Percentiles rank a stretch among this genome's conserved stretches.
These are phyloP conservation scores for Podotricha telesiphe DNA, from an alignment of 2,888 invertebrate genomes.

Conservation along the genomic window DNA sequence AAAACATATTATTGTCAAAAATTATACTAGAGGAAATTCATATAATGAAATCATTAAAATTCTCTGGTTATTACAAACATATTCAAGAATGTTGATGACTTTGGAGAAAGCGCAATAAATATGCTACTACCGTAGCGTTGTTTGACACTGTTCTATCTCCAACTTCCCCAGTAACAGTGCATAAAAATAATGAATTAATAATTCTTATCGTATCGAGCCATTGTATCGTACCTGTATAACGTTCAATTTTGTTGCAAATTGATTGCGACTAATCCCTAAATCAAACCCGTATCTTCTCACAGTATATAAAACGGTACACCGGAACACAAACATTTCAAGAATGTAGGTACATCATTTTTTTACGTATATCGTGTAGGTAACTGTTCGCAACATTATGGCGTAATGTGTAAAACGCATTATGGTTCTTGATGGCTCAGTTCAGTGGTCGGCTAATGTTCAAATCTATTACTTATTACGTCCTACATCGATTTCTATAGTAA, in stretches of 20 bases:
- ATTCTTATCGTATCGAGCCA: background rate
- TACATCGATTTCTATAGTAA: background rate
- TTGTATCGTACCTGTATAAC: background rate
- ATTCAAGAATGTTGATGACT: background rate
- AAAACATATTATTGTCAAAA: no score
- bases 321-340: conserved; percentile 11
- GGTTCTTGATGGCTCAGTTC: conserved; percentile 25
- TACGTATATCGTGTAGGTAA: conserved; percentile 16
- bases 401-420: background rate
- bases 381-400: conserved; percentile 28
- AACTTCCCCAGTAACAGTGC: background rate
- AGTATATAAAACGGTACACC: background rate
- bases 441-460: conserved; percentile 37
- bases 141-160: background rate
- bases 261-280: background rate
- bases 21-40: no score
- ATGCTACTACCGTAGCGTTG: background rate
- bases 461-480: conserved; percentile 7
- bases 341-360: conserved; percentile 21
- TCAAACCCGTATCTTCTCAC: conserved; percentile 14
- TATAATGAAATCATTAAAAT: background rate
- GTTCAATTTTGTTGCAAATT: background rate
- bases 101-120: background rate
- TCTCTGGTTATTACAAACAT: background rate
- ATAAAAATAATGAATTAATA: background rate